Conservation (phyloP, 2,797 vertebrate species). For the Danio aesculapii region DNA sequence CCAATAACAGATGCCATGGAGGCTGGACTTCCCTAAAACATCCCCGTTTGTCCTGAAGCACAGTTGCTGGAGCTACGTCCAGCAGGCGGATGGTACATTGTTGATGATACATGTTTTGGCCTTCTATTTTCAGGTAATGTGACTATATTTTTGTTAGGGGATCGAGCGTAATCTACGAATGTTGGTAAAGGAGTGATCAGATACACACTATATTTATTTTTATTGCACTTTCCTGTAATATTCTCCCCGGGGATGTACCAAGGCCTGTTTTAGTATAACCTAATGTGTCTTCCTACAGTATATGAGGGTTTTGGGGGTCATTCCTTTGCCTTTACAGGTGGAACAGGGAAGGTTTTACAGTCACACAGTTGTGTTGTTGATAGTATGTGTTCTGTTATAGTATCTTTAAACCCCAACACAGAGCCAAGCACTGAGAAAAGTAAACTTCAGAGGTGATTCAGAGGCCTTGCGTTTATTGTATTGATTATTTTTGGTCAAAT, state of each 20-base stretch:
- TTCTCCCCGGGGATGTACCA: constrained; percentile 33
- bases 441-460: background rate
- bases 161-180: constrained; percentile 74
- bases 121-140: constrained; percentile 67
- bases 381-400: constrained; percentile 8
- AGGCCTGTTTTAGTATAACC: constrained; percentile 58
- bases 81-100: constrained; percentile 48
- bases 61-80: constrained; percentile 52
- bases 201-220: constrained; percentile 78
- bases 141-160: constrained; percentile 74
- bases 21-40: constrained; percentile 43
- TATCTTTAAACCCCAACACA: constrained; percentile 1
- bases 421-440: background rate
- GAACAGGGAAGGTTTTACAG: constrained; percentile 1
- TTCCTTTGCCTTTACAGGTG: constrained; percentile 7
- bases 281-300: constrained; percentile 65
- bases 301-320: constrained; percentile 57
- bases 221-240: constrained; percentile 74
- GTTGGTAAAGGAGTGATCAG: constrained; percentile 73
- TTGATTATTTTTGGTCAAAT: background rate
- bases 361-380: background rate
- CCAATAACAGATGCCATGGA: constrained; percentile 39
- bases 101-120: constrained; percentile 61
- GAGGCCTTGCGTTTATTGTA: background rate
- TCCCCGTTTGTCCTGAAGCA: constrained; percentile 49